Percentiles rank a stretch among this genome's conserved stretches.
Conservation (phyloP, 92 coral and sea anemone genomes). For the Siderastrea siderea region DNA sequence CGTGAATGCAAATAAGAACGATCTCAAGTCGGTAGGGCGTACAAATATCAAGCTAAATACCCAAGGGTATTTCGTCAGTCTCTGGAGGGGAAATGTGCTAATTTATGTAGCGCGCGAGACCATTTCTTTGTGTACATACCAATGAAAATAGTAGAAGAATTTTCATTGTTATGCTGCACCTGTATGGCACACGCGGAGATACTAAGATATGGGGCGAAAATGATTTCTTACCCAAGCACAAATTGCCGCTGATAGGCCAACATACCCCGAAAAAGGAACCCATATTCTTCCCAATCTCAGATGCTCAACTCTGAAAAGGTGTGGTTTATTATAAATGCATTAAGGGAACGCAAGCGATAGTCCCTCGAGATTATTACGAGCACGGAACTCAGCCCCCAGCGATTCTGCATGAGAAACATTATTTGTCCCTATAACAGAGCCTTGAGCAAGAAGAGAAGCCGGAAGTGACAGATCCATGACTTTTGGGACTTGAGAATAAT, state of each 20-base stretch:
- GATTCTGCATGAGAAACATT: background rate
- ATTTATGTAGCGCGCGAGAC: too few species aligned
- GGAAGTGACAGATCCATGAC: background rate
- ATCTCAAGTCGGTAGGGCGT: background rate
- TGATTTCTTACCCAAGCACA: background rate
- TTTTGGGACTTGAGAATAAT: background rate
- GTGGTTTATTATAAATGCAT: too few species aligned
- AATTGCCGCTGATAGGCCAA: background rate
- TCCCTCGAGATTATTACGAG: constrained; percentile 8
- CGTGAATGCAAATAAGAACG: background rate
- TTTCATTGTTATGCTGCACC: too few species aligned
- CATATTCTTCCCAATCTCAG: background rate
- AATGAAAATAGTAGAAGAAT: too few species aligned
- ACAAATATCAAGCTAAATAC: background rate
- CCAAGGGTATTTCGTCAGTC: background rate
- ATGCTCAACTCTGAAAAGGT: too few species aligned
- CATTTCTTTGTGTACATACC: too few species aligned
- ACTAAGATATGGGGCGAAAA: too few species aligned
- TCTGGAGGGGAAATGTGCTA: background rate
- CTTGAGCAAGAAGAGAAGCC: constrained; percentile 22
- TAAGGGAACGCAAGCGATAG: background rate
- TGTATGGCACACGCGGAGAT: too few species aligned
- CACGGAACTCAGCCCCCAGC: constrained; percentile 9
- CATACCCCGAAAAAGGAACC: background rate
- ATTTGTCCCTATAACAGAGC: background rate